A percentile compares a stretch with the other conserved stretches of the same genome.
These are phyloP conservation scores for Oncopodura yosiiana DNA, from an alignment of 1,140 invertebrate genomes.

Conservation along the genomic window DNA sequence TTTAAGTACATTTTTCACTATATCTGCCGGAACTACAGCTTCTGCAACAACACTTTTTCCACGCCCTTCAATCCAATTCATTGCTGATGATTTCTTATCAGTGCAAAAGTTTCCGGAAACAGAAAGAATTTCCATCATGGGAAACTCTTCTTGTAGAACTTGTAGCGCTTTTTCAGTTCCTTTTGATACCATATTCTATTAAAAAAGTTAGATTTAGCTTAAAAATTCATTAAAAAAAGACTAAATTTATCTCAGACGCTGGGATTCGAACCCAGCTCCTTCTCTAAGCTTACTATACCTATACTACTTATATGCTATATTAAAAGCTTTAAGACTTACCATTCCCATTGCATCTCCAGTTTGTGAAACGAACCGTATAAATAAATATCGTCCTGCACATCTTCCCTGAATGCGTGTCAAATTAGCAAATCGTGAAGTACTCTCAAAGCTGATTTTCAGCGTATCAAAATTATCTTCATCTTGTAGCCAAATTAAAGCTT, in stretches of 20 bases:
- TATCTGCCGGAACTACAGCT: slow-evolving; percentile 66
- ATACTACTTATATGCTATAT: too few relatives aligned
- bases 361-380: slow-evolving; percentile 82
- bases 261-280: too few relatives aligned
- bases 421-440: slow-evolving; percentile 74
- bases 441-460: slow-evolving; percentile 82
- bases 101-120: slow-evolving; percentile 96
- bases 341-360: slow-evolving; percentile 99
- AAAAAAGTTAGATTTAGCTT: too few relatives aligned
- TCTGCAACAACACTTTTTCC: slow-evolving; percentile 95
- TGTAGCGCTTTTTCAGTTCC: slow-evolving; percentile 78
- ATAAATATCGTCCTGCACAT: slow-evolving; percentile 77
- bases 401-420: slow-evolving; percentile 67
- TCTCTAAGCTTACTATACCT: too few relatives aligned
- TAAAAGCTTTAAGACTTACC: too few relatives aligned
- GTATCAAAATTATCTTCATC: slow-evolving; percentile 62
- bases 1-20: slow-evolving; percentile 70
- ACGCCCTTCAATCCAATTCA: slow-evolving; percentile 97
- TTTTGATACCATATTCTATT: slow-evolving; percentile 99
- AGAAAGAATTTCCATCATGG: slow-evolving; percentile 85
- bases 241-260: too few relatives aligned
- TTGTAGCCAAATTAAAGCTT: slow-evolving; percentile 80
- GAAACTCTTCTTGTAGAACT: slow-evolving; percentile 60
- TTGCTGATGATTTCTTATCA: slow-evolving; percentile 93
- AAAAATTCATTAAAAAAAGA: too few relatives aligned